phyloP scores from a whole-genome alignment of 2,888 invertebrate genomes.

The Drosophila setosimentum region DNA sequence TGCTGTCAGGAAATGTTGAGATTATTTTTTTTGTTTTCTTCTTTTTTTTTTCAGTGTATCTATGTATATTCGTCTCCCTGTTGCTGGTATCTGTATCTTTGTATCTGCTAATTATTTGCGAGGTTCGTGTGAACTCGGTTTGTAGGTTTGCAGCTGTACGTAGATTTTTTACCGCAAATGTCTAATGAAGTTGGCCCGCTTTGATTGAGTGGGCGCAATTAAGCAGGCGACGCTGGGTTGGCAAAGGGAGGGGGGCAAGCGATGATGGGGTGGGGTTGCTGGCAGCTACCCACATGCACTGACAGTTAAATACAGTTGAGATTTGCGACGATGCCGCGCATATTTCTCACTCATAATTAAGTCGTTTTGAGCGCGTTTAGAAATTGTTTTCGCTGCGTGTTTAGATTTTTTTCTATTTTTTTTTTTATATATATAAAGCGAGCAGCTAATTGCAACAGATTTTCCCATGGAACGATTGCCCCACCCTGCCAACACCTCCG shows the following conservation, averaged over 20 bases:
- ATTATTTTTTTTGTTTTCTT: background rate
- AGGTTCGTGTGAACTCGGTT: constrained; percentile 78
- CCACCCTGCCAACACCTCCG: constrained; percentile 2
- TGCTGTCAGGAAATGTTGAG: background rate
- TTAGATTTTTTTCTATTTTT: constrained; percentile 37
- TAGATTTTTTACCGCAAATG: constrained; percentile 79
- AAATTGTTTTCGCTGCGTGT: constrained; percentile 82
- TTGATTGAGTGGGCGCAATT: constrained; percentile 80
- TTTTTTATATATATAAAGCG: constrained; percentile 55
- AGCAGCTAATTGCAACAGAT: constrained; percentile 79
- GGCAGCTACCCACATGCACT: constrained; percentile 40
- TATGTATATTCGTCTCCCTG: constrained; percentile 10
- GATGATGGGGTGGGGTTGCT: background rate
- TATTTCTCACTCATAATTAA: constrained; percentile 80
- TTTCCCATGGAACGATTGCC: constrained; percentile 66
- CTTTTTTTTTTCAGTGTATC: background rate
- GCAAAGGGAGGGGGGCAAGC: background rate
- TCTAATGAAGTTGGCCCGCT: constrained; percentile 81
- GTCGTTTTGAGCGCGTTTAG: constrained; percentile 82
- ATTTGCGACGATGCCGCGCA: constrained; percentile 72
- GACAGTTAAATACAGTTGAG: constrained; percentile 68
- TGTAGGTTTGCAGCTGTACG: constrained; percentile 76
- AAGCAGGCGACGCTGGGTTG: constrained; percentile 21
- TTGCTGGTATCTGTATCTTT: constrained; percentile 19
- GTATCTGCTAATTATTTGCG: constrained; percentile 70